A percentile compares a stretch with the other conserved stretches of the same genome.
phyloP scores from a whole-genome alignment of 2,888 invertebrate species.

The Oeneis ivallda region DNA sequence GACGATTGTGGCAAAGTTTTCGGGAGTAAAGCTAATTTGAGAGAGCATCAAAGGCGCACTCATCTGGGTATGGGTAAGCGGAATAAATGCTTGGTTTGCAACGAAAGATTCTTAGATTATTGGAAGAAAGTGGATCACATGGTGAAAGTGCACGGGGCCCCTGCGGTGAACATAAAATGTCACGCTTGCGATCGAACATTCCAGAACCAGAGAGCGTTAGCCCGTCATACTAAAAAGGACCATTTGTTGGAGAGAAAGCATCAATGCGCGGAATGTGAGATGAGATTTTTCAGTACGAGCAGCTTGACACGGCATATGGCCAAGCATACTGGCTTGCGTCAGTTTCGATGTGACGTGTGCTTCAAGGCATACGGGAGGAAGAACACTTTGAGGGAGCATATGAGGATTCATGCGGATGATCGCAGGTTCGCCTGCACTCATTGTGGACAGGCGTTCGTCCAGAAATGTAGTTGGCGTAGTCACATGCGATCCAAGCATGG shows the following conservation, averaged over 20 bases:
- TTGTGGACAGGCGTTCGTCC: conserved; percentile 52
- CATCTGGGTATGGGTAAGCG: conserved; percentile 46
- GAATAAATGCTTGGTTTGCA: conserved; percentile 54
- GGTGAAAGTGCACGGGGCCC: conserved; percentile 54
- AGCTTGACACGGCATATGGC: conserved; percentile 54
- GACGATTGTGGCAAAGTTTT: conserved; percentile 56
- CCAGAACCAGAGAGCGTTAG: conserved; percentile 50
- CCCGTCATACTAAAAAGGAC: conserved; percentile 58
- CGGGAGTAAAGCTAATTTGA: conserved; percentile 39
- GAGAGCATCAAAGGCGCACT: conserved; percentile 44
- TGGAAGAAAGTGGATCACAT: conserved; percentile 61
- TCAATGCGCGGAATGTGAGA: conserved; percentile 69
- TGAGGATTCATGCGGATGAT: conserved; percentile 52
- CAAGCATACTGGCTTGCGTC: conserved; percentile 55
- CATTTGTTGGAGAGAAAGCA: conserved; percentile 66
- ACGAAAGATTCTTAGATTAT: conserved; percentile 55
- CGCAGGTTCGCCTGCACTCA: conserved; percentile 50
- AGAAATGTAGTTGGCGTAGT: conserved; percentile 62
- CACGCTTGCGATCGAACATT: conserved; percentile 60
- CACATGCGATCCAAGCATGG: conserved; percentile 61
- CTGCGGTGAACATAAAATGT: conserved; percentile 53
- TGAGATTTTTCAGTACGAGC: conserved; percentile 54
- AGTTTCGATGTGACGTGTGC: conserved; percentile 60
- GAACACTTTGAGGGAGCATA: conserved; percentile 58
- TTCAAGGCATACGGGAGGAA: conserved; percentile 56